Evolutionary conservation across 2,113 vertebrate genomes (phyloP).

Genomic region (Amia ocellicauda): DNA sequence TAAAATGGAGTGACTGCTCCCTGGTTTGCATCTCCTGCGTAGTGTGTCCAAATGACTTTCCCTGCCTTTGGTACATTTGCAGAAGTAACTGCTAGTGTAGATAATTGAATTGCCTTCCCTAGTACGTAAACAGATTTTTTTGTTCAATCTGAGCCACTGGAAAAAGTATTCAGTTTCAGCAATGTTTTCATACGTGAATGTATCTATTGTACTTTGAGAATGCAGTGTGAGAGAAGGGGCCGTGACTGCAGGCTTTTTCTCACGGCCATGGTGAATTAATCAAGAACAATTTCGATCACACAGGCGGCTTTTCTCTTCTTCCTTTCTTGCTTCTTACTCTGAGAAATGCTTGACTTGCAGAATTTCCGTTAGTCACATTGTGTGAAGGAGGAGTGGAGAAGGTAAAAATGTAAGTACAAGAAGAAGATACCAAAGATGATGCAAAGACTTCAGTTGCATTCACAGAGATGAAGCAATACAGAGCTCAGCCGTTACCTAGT

Average conservation of each 20-base stretch:
- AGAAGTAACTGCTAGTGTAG: constrained; percentile 10
- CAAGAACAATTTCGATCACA: constrained; percentile 25
- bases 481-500: no score
- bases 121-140: constrained; percentile 7
- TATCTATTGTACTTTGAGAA: constrained; percentile 37
- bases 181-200: constrained; percentile 26
- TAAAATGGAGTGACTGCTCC: neutral
- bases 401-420: no score
- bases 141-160: neutral
- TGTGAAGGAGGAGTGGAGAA: no score
- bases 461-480: no score
- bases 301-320: constrained; percentile 18
- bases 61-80: constrained; percentile 21
- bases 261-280: constrained; percentile 36
- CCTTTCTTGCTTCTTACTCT: constrained; percentile 13
- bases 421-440: no score
- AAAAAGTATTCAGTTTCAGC: constrained; percentile 23
- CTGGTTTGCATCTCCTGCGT: constrained; percentile 20
- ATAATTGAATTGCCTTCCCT: constrained; percentile 22
- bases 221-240: constrained; percentile 38
- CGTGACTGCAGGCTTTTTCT: constrained; percentile 38
- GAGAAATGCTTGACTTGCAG: neutral
- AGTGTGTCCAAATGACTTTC: constrained; percentile 12
- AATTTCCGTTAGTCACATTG: neutral
- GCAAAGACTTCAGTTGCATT: no score